These are phyloP conservation scores for Tenualosa ilisha DNA, from an alignment of 2,797 vertebrate genomes.

Conservation along the genomic window DNA sequence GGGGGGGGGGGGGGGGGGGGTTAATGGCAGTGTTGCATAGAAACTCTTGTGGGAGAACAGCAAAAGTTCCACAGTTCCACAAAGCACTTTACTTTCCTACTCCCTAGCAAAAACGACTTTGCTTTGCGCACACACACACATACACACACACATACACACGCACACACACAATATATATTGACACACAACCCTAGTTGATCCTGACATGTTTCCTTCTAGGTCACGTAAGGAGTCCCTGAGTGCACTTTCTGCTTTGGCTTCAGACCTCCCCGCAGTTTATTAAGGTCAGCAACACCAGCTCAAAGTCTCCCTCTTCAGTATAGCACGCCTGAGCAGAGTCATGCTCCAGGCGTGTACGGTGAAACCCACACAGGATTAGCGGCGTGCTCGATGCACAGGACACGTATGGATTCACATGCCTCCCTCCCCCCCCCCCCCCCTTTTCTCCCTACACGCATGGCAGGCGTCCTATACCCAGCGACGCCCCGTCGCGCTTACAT, in stretches of 20 bases:
- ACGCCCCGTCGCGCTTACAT: slow-evolving; percentile 11
- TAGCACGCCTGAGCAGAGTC: neutral
- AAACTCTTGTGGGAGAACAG: neutral
- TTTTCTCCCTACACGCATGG: neutral
- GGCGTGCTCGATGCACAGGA: neutral
- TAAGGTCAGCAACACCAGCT: neutral
- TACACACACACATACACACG: neutral
- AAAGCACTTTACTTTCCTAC: neutral
- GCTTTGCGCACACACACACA: neutral
- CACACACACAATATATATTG: too few species aligned
- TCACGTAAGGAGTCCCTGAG: neutral
- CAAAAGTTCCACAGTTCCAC: neutral
- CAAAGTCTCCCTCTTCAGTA: neutral
- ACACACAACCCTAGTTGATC: neutral
- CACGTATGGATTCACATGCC: slow-evolving; percentile 13
- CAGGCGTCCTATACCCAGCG: neutral
- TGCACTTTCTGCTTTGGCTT: neutral
- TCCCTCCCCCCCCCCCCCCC: too few species aligned
- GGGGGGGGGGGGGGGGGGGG: neutral
- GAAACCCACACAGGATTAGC: neutral
- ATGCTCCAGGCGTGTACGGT: neutral
- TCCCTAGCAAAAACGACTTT: neutral
- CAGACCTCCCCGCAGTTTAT: neutral
- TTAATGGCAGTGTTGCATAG: neutral
- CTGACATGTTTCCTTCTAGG: neutral